Base-by-base conservation (phyloP, 2,113 vertebrate genomes). In the Hyaena hyaena region DNA sequence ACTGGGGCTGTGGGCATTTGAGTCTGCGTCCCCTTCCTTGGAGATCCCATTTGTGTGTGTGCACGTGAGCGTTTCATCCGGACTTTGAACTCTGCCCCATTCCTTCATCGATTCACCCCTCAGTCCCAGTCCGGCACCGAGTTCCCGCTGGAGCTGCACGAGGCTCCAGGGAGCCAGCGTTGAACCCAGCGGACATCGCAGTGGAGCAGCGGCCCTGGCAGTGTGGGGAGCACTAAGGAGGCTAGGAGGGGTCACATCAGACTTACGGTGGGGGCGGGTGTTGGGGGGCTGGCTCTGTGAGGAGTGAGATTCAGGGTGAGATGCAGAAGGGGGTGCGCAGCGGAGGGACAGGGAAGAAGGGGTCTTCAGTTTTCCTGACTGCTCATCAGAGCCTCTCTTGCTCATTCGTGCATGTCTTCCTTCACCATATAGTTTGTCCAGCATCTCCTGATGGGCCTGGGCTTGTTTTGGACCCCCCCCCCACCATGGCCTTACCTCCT, bases 91-190 rank as follows among this genome's bases (percentile, higher is more conserved):
- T 83, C 66, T 19, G 45, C 74, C 65, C 35, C 19, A 0, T 93
- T 48, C 83, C 73, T 81, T 69, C 85, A 43, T 26, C 4, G 85
- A 65, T 35, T 31, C 7, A 0, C 19, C 14, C 43, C 69, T 80
- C 8, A 0, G 17, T 84, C 11, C 55, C 69, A 26, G 33, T 17
- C n/a, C 1, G 28, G 71, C 50, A 39, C 43, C 10, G 65, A 53
- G 16, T 43, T 28, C 76, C 15, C 5, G 21, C 43, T 0, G 50
- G 58, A 0, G 0, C 85, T 1, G 0, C 39, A 0, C 0, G 0
- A 6, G 35, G 76, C 89, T 31, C 83, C 55, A 63, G 76, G 50
- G 31, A 16, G 31, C 5, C 1, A 0, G 33, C 1, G 3, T 48
- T 68, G 63, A 73, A 3, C 68, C 14, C 3, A 8, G 91, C 39